These are phyloP conservation scores for Lithophane ornitopus DNA, from an alignment of 2,888 invertebrate genomes.

Conservation along the genomic window DNA sequence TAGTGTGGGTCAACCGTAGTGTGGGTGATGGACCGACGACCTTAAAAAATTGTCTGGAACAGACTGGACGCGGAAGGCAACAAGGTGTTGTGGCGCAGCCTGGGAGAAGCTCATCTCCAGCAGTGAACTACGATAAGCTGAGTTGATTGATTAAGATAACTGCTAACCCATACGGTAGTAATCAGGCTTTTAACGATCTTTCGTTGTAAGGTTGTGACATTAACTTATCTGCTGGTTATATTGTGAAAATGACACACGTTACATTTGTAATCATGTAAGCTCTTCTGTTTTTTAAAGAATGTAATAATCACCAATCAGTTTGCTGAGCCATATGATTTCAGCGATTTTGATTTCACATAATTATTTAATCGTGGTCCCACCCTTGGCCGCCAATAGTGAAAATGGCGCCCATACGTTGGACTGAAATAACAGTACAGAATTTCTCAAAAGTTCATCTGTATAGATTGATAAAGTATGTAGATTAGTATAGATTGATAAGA, in stretches of 20 bases:
- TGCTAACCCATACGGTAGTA: no score
- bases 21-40: not conserved
- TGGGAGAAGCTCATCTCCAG: not conserved
- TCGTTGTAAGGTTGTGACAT: not conserved
- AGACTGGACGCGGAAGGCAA: not conserved
- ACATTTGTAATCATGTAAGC: not conserved
- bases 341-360: not conserved
- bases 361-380: not conserved
- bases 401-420: slow-evolving; percentile 25
- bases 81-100: not conserved
- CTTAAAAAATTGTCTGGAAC: not conserved
- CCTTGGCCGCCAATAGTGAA: slow-evolving; percentile 12
- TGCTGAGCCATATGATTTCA: not conserved
- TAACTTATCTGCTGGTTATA: not conserved
- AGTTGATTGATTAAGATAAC: not conserved
- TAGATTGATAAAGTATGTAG: not conserved
- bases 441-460: not conserved
- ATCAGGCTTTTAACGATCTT: not conserved
- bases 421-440: not conserved
- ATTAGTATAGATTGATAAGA: not conserved
- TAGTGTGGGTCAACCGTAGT: not conserved
- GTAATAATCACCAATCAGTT: not conserved
- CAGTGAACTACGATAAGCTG: not conserved
- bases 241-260: not conserved
- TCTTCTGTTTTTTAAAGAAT: not conserved